A percentile compares a stretch with the other conserved stretches of the same genome.
Conservation (phyloP, 53 echinoderm and acorn worm genomes). For the Patiria pectinifera region DNA sequence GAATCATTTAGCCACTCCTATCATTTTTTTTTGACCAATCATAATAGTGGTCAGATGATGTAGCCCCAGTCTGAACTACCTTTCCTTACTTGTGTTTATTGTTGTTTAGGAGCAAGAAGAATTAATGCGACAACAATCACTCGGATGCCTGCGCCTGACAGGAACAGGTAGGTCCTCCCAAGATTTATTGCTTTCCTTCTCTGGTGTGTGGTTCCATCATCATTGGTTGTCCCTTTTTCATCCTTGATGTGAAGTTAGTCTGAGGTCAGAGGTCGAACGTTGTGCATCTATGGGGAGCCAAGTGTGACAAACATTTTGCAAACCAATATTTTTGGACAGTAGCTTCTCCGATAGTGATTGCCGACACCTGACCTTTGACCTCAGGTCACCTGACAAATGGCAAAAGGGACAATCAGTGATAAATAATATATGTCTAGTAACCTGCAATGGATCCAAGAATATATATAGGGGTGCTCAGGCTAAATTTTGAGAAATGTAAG, state of each 20-base stretch:
- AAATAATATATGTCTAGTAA: not conserved
- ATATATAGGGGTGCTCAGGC: not conserved
- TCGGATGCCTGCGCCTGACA: slow-evolving; percentile 66
- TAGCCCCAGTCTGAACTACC: not conserved
- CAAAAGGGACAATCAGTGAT: not conserved
- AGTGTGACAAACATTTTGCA: not conserved
- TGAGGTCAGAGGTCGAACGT: not conserved
- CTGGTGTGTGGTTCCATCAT: not conserved
- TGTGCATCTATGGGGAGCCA: not conserved
- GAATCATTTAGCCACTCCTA: no score
- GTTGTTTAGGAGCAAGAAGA: slow-evolving; percentile 74
- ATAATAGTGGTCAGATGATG: not conserved
- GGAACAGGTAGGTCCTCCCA: slow-evolving; percentile 46
- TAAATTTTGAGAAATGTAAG: not conserved
- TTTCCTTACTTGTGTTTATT: slow-evolving; percentile 1
- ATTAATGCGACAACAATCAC: slow-evolving; percentile 64
- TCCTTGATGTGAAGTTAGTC: not conserved
- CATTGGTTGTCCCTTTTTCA: not conserved
- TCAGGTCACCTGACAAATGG: not conserved
- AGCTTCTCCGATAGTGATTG: no score
- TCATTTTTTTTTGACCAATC: no score
- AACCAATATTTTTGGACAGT: not conserved
- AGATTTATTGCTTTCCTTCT: not conserved
- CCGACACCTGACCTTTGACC: not conserved
- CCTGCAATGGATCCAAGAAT: not conserved